A percentile compares a stretch with the other conserved stretches of the same genome.
phyloP scores from a whole-genome alignment of 2,888 invertebrate genomes.

The Blastobasis lacticolella region DNA sequence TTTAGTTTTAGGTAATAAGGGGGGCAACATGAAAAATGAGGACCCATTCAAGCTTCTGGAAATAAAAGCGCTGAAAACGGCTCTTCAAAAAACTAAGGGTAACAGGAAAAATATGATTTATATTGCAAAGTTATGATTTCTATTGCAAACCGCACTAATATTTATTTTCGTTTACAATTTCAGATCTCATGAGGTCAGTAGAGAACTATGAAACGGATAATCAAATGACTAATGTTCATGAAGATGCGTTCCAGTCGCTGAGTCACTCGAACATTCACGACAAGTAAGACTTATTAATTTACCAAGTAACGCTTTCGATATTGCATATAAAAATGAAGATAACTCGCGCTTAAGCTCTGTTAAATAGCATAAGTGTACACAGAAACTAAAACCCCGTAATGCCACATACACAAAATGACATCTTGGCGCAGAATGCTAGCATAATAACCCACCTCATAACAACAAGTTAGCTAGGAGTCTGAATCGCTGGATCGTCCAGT shows the following conservation, averaged over 20 bases:
- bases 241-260: slow-evolving; percentile 49
- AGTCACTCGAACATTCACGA: slow-evolving; percentile 61
- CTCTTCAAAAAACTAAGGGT: slow-evolving; percentile 67
- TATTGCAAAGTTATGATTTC: neutral
- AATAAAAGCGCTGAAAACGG: slow-evolving; percentile 65
- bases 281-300: slow-evolving; percentile 35
- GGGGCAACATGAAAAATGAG: slow-evolving; percentile 57
- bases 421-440: no score
- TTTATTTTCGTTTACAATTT: slow-evolving; percentile 7
- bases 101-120: neutral
- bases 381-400: no score
- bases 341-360: no score
- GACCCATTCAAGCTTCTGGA: slow-evolving; percentile 68
- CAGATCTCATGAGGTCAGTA: slow-evolving; percentile 66
- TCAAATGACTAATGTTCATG: slow-evolving; percentile 41
- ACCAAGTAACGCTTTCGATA: no score
- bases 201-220: slow-evolving; percentile 55
- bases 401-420: no score
- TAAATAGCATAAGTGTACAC: no score
- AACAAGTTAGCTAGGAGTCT: no score
- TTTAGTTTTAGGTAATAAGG: slow-evolving; percentile 44
- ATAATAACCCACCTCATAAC: no score
- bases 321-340: no score
- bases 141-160: neutral
- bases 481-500: no score